phyloP scores from a whole-genome alignment of 2,888 invertebrate species.

The Polymixis flavicincta region DNA sequence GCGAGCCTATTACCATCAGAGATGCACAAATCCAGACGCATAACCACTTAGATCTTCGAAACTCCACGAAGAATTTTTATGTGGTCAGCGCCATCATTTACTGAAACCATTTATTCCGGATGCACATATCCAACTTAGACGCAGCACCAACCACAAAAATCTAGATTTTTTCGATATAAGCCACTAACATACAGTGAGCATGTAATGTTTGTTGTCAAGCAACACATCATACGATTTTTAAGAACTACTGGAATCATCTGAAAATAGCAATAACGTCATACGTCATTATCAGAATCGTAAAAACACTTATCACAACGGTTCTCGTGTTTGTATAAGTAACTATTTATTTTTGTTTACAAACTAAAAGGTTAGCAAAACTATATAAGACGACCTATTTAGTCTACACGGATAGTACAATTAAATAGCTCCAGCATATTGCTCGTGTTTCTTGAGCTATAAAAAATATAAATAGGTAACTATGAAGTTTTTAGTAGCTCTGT shows the following conservation, averaged over 20 bases:
- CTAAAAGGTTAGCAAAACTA: neutral
- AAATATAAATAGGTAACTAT: neutral
- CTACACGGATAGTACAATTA: neutral
- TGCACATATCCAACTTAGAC: too few species aligned
- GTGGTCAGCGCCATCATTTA: too few species aligned
- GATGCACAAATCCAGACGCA: too few species aligned
- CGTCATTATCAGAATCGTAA: neutral
- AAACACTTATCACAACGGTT: neutral
- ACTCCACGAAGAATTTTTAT: too few species aligned
- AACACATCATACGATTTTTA: neutral
- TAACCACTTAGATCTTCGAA: too few species aligned
- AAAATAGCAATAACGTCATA: neutral
- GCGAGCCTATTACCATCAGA: too few species aligned
- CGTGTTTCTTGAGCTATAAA: neutral
- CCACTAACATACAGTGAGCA: too few species aligned
- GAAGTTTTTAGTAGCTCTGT: slow-evolving; percentile 13
- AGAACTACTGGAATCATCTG: neutral
- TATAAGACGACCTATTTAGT: slow-evolving; percentile 8
- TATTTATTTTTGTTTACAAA: neutral
- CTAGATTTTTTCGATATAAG: too few species aligned
- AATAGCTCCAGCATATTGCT: neutral
- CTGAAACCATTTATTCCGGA: too few species aligned
- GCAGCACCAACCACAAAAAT: too few species aligned
- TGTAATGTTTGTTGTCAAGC: too few species aligned
- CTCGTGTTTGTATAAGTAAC: neutral